Evolutionary conservation across 2,888 invertebrate genomes (phyloP), one percentile per base, ranked within the genome.

Genomic region (Drosophila lacicola): DNA sequence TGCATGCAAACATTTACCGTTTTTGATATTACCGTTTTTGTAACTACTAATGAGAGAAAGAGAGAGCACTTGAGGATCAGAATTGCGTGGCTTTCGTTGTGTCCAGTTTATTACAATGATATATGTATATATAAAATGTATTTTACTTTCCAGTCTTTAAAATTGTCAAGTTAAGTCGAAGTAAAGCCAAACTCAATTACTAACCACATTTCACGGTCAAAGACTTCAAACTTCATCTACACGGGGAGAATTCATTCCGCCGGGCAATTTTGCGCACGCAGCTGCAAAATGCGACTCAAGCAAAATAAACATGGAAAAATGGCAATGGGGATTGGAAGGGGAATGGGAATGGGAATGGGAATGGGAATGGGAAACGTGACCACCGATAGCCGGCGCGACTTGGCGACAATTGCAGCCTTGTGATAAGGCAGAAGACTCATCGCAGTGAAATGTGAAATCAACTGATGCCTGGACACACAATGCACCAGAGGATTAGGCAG

Each of bases 331-430:
- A 72, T 56, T 33, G 21, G 25, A n/a, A 1, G 9, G 54, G 47
- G n/a, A 47, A 41, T 17, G 39, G 34, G 49, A 17, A 44, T 5
- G 6, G 13, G 39, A 17, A 44, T 5, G 6, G 13, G 39, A 51
- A 41, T 17, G 39, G 39, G 53, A 17, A 44, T 44, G 41, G 42
- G 55, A 76, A 76, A 83, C 78, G 73, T 83, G 81, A 79, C 81
- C 79, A 68, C 8, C 65, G 70, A 67, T 55, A 74, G 66, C 65
- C 56, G 70, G 42, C 19, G 49, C 34, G 63, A 70, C 76, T 82
- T 56, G 83, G 76, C 63, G 77, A 75, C 66, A 79, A 47, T 61
- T 66, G 57, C 66, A 42, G 55, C 42, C 66, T 55, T 57, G 41
- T 70, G 64, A 78, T 58, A 56, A 62, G 54, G 25, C 34, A 21